Base-by-base conservation (phyloP, 2,888 invertebrate genomes). In the Meandrusa payeni region DNA sequence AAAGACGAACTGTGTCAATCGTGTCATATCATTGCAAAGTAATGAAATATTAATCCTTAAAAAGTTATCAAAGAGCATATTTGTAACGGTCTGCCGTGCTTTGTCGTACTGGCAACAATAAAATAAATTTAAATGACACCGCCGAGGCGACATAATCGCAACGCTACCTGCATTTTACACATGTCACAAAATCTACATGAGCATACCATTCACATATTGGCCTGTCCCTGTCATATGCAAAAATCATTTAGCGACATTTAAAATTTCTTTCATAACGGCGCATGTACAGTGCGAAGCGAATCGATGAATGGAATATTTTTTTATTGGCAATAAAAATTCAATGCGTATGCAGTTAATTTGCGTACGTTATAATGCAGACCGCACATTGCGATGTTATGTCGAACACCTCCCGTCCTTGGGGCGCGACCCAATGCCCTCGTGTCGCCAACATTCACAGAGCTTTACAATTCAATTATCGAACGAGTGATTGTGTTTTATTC, bases 161-260 rank as follows among this genome's bases (percentile, higher is more conserved):
- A 54, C 48, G 46, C 52, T 61, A 60, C 63, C 59, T 62, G 61
- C 57, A 46, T 52, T 50, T 20, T 49, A 52, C 55, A 55, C 54
- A 55, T 56, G 56, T 59, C 47, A 33, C 42, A 23, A 47, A 46
- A 55, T 57, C 46, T 69, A 65, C 76, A 80, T 76, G 60, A 59
- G 63, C 62, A 68, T 64, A 48, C 38, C 36, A 47, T 50, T 47
- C 46, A 12, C 20, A 41, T 46, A 49, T 50, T 39, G 39, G 51
- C 49, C 44, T 57, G 48, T 62, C 62, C 62, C 52, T 54, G 75
- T 71, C 82, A 82, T 85, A 86, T 87, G 86, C 76, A 83, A 86
- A 87, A 86, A 80, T 79, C 81, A 77, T 85, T 86, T 85, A 80
- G 77, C 68, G 72, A 68, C 69, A 69, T 81, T 83, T 79, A 78